phyloP scores from a whole-genome alignment of 2,888 invertebrate genomes.

The Heliconius cydno region DNA sequence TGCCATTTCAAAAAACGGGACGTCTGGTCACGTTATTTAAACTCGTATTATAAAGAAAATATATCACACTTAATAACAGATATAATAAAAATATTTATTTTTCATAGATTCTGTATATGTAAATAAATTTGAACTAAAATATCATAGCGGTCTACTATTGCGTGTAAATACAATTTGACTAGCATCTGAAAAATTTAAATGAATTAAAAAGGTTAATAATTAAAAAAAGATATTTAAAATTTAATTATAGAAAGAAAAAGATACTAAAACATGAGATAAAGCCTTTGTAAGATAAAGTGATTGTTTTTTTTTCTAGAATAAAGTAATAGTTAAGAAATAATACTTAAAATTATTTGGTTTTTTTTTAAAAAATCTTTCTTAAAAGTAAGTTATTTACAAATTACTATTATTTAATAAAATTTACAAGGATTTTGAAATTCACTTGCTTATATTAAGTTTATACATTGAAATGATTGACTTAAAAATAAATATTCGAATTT shows the following conservation, averaged over 20 bases:
- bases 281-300: background rate
- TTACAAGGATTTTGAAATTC: constrained; percentile 6
- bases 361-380: background rate
- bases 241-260: background rate
- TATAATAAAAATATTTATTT: constrained; percentile 11
- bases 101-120: constrained; percentile 4
- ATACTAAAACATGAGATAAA: background rate
- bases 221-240: background rate
- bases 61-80: constrained; percentile 29
- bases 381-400: background rate
- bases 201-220: background rate
- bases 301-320: background rate
- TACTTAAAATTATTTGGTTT: too few species aligned
- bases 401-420: background rate
- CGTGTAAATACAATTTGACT: constrained; percentile 28
- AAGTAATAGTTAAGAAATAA: too few species aligned
- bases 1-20: too few species aligned
- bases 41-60: constrained; percentile 31
- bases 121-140: constrained; percentile 12
- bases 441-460: background rate
- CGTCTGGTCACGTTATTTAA: background rate
- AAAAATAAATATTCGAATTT: background rate
- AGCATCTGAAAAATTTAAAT: constrained; percentile 19
- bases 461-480: background rate
- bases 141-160: background rate